phyloP scores from a whole-genome alignment of 2,888 invertebrate genomes.

The Agrochola litura region DNA sequence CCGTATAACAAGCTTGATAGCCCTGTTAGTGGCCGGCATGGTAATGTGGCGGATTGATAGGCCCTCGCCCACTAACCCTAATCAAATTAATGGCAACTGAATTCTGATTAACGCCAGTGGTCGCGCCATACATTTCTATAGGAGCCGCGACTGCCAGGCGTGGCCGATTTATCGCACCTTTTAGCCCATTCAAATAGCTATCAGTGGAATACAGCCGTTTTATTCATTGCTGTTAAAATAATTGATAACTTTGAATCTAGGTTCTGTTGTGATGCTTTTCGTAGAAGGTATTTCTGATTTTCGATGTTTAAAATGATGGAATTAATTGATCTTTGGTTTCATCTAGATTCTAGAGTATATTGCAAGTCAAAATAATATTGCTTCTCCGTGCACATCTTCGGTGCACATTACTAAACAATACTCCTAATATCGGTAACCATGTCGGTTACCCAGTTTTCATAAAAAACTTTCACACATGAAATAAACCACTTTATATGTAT shows the following conservation, averaged over 20 bases:
- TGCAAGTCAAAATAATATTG: background rate
- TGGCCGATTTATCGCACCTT: conserved; percentile 87
- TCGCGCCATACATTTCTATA: conserved; percentile 86
- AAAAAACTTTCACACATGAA: conserved; percentile 2
- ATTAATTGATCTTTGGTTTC: background rate
- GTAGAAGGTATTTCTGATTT: background rate
- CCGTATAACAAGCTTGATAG: conserved; percentile 64
- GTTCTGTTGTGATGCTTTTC: conserved; percentile 30
- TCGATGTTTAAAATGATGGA: background rate
- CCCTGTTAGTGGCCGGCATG: conserved; percentile 80
- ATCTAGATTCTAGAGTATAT: background rate
- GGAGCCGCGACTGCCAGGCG: conserved; percentile 70
- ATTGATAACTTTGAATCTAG: conserved; percentile 60
- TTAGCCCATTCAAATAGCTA: conserved; percentile 75
- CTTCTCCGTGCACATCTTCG: background rate
- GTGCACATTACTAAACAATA: background rate
- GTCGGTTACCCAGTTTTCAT: background rate
- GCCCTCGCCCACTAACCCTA: conserved; percentile 90
- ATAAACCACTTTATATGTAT: conserved; percentile 3
- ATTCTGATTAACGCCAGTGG: conserved; percentile 88
- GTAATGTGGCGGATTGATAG: conserved; percentile 89
- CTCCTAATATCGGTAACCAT: background rate
- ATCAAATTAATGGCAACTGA: conserved; percentile 90
- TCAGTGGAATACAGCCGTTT: conserved; percentile 64
- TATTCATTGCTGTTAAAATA: conserved; percentile 67